Evolutionary conservation across 2,797 vertebrate genomes (phyloP).

Genomic region (Apogon hyalosoma): DNA sequence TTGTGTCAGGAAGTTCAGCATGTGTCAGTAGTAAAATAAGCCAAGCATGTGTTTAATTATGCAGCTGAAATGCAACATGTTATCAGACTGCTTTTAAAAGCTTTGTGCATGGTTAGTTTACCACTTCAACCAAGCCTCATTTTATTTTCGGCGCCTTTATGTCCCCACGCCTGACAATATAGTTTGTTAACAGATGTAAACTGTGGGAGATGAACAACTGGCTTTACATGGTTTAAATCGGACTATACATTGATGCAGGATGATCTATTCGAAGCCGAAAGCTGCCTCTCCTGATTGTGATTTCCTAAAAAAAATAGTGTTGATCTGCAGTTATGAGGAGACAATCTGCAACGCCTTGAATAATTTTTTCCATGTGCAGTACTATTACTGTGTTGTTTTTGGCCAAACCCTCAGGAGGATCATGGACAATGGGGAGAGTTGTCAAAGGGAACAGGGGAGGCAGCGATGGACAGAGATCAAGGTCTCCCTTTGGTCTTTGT

Average conservation of each 20-base stretch:
- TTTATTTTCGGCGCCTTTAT: constrained; percentile 47
- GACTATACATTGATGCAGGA: neutral
- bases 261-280: neutral
- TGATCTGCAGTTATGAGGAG: neutral
- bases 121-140: constrained; percentile 51
- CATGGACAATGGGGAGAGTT: neutral
- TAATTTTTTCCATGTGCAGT: constrained; percentile 14
- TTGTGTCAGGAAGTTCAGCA: constrained; percentile 38
- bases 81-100: constrained; percentile 38
- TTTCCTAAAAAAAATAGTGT: neutral
- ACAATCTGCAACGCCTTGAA: neutral
- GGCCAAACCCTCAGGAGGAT: neutral
- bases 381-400: constrained; percentile 30
- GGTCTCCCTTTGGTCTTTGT: constrained; percentile 22
- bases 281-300: neutral
- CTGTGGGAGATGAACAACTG: too few species aligned
- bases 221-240: neutral
- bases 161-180: constrained; percentile 10
- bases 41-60: constrained; percentile 55
- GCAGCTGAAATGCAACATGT: constrained; percentile 22
- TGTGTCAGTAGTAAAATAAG: constrained; percentile 44
- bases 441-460: constrained; percentile 13
- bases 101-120: constrained; percentile 31
- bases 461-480: constrained; percentile 9
- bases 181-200: constrained; percentile 16